Evolutionary conservation across 2,797 vertebrate genomes (phyloP), one percentile per base, ranked within the genome.

Genomic region (Acanthopagrus latus): DNA sequence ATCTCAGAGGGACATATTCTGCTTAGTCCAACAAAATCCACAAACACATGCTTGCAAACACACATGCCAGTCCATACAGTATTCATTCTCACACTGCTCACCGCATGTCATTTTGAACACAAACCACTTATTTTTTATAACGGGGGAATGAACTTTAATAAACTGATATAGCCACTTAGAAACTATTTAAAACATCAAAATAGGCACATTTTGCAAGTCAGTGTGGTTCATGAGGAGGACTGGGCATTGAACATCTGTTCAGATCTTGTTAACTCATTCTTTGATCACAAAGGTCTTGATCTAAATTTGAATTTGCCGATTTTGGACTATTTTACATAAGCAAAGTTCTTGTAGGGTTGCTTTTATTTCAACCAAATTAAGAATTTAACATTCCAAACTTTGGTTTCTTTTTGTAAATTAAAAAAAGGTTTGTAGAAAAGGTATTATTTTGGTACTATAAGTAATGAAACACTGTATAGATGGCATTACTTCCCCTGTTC

Each of bases 21-120:
- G 68, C 66, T 79, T 16, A 41, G 54, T 74, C 77, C 76, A 56
- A 87, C 75, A 63, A 73, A 82, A 84, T 81, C 76, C 83, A 80
- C 82, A 77, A 86, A 86, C 80, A 87, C 74, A 74, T 80, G 82
- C 77, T 73, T 55, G 43, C 65, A 85, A 86, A 86, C 62, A 75
- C 74, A 79, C 67, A 71, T 17, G 46, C 1, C 8, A 52, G 52
- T 80, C 43, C 21, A 52, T 58, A 65, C 56, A 51, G 23, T 20
- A 0, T 8, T 59, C 27, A 9, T 17, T 38, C 76, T 64, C 56
- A 74, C 71, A 59, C 47, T 5, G 64, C 43, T 74, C 68, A 65
- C 71, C 57, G 66, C 59, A 50, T 79, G 68, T 58, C 68, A 54
- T 74, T 72, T 68, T 55, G 5, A 60, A 73, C 43, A 64, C 70